phyloP scores from a whole-genome alignment of 2,888 invertebrate species.

The Clanis bilineata region DNA sequence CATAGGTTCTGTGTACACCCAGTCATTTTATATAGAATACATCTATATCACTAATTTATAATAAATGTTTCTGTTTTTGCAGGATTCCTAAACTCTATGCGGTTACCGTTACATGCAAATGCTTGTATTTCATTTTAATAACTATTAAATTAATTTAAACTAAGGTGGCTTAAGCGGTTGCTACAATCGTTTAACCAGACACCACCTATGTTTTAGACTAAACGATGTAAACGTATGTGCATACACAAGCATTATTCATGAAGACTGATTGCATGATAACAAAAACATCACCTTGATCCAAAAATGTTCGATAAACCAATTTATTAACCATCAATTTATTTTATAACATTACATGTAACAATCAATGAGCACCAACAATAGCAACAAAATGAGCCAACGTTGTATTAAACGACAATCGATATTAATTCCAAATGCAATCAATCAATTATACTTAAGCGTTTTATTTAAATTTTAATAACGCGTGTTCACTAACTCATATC shows the following conservation, averaged over 20 bases:
- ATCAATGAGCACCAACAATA: constrained; percentile 9
- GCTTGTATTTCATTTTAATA: not conserved
- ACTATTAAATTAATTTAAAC: not conserved
- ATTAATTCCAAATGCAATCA: constrained; percentile 8
- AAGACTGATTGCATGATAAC: not conserved
- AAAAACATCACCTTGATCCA: not conserved
- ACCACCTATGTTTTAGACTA: not conserved
- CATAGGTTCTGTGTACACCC: too few species aligned
- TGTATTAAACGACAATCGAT: constrained; percentile 10
- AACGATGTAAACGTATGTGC: not conserved
- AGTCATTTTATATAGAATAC: too few species aligned
- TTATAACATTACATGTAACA: constrained; percentile 10
- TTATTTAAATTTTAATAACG: constrained; percentile 12
- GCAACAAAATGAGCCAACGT: constrained; percentile 1
- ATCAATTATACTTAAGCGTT: constrained; percentile 2
- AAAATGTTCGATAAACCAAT: not conserved
- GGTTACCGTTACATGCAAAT: not conserved
- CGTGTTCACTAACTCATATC: constrained; percentile 6
- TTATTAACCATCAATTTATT: constrained; percentile 13
- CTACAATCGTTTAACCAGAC: not conserved
- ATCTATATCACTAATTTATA: too few species aligned
- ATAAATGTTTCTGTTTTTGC: too few species aligned
- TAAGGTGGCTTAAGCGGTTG: not conserved
- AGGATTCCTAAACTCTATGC: too few species aligned
- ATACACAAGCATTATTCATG: not conserved